Base-by-base conservation (phyloP, 2,888 invertebrate species). In the Uloborus plumipes region DNA sequence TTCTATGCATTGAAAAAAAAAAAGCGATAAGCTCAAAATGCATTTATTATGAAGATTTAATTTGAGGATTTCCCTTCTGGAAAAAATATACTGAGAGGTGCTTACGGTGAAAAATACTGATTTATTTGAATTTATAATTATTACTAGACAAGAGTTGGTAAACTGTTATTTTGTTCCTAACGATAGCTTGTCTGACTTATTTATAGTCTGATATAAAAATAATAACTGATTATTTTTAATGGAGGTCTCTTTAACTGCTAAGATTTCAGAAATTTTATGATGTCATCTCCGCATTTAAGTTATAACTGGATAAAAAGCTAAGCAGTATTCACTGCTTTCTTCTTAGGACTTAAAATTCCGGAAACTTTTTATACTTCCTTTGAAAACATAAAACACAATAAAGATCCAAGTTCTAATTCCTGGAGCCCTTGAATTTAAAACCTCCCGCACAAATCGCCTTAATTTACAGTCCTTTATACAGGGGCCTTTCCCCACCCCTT, bases 401-500 rank as follows among this genome's bases (percentile, higher is more conserved):
- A 49, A 74, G 72, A 64, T 69, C 51, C 61, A 49, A 31, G 22
- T 67, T 74, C 74, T 81, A 81, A 81, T 81, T 81, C 74, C 53
- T 58, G 13, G 31, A 16, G 58, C 55, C 72, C 62, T 69, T 20
- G 70, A 81, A 74, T 81, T 81, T 81, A 81, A 81, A 81, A 74
- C 67, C 80, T 65, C 70, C 70, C 50, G 67, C 69, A 74, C 80
- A 81, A 81, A 80, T 70, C 80, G 69, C 69, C 74, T 74, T 81
- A 81, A 81, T 81, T 81, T 81, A 81, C 74, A 74, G 70, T 74
- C 70, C 59, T 59, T 39, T 39, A 39, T 39, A 39, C 11, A 51
- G 51, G 62, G 50, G 67, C 55, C 59, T 53, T 55, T 66, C 47
- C 66, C 59, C 59, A 31, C 64, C 55, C 74, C 67, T 55, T 81